Evolutionary conservation across 1,140 invertebrate species (phyloP).

Genomic region (Drosophila willistoni): DNA sequence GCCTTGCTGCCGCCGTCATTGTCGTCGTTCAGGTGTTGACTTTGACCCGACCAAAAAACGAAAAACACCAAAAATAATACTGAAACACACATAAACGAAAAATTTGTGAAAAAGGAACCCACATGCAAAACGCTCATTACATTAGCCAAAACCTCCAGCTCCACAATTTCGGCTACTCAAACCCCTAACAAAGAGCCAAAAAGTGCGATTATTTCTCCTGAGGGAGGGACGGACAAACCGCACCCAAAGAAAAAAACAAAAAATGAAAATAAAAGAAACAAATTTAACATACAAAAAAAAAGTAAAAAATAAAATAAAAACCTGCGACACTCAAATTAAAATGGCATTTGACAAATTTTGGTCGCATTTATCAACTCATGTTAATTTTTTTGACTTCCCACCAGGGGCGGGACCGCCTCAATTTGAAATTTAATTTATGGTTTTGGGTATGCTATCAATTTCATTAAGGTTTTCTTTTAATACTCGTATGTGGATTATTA

Average conservation of each 20-base stretch:
- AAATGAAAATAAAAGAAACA: neutral
- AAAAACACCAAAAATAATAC: conserved; percentile 34
- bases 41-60: conserved; percentile 54
- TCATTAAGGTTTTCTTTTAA: conserved; percentile 4
- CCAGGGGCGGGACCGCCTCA: neutral
- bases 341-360: conserved; percentile 74
- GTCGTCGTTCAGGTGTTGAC: conserved; percentile 64
- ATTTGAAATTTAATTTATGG: neutral
- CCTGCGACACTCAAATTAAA: conserved; percentile 65
- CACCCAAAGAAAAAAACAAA: conserved; percentile 37
- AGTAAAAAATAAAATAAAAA: conserved; percentile 31
- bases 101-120: conserved; percentile 18
- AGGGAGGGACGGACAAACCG: conserved; percentile 22
- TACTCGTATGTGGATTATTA: neutral
- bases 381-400: conserved; percentile 57
- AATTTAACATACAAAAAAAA: conserved; percentile 32
- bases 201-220: conserved; percentile 35
- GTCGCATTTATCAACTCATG: conserved; percentile 66
- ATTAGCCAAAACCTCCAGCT: conserved; percentile 44
- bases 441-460: conserved; percentile 13
- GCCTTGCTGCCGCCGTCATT: conserved; percentile 38
- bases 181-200: conserved; percentile 1
- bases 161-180: neutral
- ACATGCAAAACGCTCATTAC: conserved; percentile 78
- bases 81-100: conserved; percentile 3